A percentile compares a stretch with the other conserved stretches of the same genome.
Conservation (phyloP, 2,797 vertebrate species). For the Cygnus olor region DNA sequence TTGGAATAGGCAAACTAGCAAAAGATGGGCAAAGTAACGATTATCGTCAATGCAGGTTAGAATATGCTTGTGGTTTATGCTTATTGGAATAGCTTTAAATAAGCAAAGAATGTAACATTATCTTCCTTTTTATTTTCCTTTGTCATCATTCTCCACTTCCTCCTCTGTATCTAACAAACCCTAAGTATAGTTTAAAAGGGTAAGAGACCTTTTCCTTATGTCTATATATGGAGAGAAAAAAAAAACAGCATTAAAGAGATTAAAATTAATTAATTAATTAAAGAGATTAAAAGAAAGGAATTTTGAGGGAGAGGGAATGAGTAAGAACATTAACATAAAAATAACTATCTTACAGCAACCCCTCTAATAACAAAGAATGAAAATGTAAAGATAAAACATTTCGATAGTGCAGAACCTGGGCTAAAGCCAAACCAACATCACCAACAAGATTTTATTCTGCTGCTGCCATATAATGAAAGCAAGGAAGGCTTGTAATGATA, state of each 20-base stretch:
- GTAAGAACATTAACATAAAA: background rate
- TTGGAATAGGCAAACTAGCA: slow-evolving; percentile 8
- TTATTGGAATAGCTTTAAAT: slow-evolving; percentile 14
- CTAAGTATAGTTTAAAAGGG: background rate
- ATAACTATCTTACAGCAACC: background rate
- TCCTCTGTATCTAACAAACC: background rate
- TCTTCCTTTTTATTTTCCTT: background rate
- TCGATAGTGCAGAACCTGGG: background rate
- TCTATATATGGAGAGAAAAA: background rate
- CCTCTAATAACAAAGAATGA: background rate
- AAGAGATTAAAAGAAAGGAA: background rate
- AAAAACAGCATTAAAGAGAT: too few species aligned
- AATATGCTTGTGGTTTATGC: slow-evolving; percentile 9
- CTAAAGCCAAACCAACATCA: background rate
- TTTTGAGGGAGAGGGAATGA: background rate
- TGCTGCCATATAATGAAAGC: background rate
- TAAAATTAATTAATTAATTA: too few species aligned
- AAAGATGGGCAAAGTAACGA: slow-evolving; percentile 24
- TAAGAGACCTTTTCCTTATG: background rate
- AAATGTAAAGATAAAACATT: background rate
- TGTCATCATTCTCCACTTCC: background rate
- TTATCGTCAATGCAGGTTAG: background rate
- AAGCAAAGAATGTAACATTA: background rate
- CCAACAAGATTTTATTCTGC: background rate
- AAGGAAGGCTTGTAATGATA: background rate